Evolutionary conservation across 2,888 invertebrate species (phyloP), one percentile per base, ranked within the genome.

Genomic region (Amphiduros pacificus): DNA sequence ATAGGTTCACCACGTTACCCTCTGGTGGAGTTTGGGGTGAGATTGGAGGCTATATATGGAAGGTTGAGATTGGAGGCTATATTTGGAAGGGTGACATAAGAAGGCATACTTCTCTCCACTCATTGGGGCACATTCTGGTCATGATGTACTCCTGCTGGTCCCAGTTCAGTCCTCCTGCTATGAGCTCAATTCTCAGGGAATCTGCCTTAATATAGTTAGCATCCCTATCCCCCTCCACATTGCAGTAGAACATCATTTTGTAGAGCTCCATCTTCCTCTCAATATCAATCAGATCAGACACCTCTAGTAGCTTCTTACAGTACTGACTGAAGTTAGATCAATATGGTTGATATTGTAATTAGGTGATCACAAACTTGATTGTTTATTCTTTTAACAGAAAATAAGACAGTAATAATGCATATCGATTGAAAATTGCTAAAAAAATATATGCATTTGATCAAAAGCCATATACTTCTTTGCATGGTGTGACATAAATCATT

Each of bases 121-220:
- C 68, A 63, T 78, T 80, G 0, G 79, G 79, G 32, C 74, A 71
- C 56, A 81, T 66, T 54, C 75, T 64, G n/a, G 75, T 76, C 75
- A 81, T 77, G 61, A 81, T 73, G 61, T 75, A 79, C 28, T 79
- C 72, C 60, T 82, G 81, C 58, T 81, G 81, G 56, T 77, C 73
- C 79, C 78, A 79, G 69, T 76, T 80, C 26, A 81, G 69, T 1
- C 81, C 81, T 0, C 81, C 81, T 2, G 81, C 81, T 44, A 82
- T 82, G 5, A 81, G 69, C 36, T 81, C 81, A 3, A 81, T 81
- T 29, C 71, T 65, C 6, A 81, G 71, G 4, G 77, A 77, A 36
- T 81, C 79, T 0, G 75, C 73, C 61, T 76, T 80, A 58, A 81
- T 80, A 63, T 75, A 82, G 67, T 82, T 81, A 6, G 76, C 63